Conservation (phyloP, 2,797 vertebrate genomes). For the Amblyopsis hoosieri region DNA sequence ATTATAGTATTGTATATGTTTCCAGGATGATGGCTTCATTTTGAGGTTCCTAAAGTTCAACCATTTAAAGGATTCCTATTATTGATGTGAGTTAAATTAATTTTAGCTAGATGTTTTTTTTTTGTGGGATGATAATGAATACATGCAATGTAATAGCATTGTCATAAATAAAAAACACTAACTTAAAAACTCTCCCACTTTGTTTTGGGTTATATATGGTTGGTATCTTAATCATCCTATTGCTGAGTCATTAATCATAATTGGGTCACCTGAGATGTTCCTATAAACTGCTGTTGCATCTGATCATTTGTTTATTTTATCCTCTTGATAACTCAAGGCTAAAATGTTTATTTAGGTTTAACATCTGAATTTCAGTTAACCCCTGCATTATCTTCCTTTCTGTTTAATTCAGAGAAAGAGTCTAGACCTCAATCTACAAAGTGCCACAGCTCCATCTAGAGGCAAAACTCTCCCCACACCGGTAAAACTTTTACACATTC, state of each 20-base stretch:
- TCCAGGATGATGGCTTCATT: not conserved
- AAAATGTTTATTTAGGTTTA: constrained; percentile 26
- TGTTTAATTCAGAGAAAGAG: constrained; percentile 90
- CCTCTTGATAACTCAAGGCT: not conserved
- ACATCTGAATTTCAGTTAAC: constrained; percentile 59
- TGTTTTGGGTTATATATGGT: no score
- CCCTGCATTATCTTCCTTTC: constrained; percentile 62
- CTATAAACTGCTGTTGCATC: no score
- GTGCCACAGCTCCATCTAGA: constrained; percentile 89
- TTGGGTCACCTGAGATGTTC: no score
- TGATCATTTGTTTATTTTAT: not conserved
- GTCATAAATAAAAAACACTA: no score
- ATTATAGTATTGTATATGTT: not conserved
- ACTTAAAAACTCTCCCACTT: no score
- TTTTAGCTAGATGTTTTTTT: no score
- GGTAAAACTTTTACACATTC: constrained; percentile 84
- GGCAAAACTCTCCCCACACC: constrained; percentile 96
- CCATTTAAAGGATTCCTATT: no score
- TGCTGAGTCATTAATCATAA: no score
- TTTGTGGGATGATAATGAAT: no score
- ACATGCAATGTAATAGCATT: no score
- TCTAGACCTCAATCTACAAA: constrained; percentile 89
- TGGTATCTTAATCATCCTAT: no score
- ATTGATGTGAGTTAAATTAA: no score
- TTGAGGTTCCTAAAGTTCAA: not conserved